Evolutionary conservation across 2,888 invertebrate species (phyloP).

Genomic region (Stenotaenia linearis): DNA sequence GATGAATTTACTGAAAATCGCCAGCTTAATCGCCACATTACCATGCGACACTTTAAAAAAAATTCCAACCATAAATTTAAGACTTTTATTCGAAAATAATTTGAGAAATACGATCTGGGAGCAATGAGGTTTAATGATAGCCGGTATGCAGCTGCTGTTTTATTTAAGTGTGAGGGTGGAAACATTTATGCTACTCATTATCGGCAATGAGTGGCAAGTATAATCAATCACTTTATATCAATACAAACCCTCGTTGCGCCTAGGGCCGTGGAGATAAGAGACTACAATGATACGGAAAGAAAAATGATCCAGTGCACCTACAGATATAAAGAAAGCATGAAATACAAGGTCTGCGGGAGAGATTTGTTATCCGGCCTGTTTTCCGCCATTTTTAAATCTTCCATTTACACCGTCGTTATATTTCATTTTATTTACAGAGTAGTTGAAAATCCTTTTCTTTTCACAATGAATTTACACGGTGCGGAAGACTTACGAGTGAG

Average conservation of each 20-base stretch:
- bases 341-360: background rate
- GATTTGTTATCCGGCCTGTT: background rate
- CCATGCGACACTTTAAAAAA: too few relatives aligned
- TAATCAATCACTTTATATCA: background rate
- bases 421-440: background rate
- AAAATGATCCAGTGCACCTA: background rate
- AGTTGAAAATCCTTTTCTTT: too few relatives aligned
- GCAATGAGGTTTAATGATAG: background rate
- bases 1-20: too few relatives aligned
- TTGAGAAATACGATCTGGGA: background rate
- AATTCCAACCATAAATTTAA: too few relatives aligned
- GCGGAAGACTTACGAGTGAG: background rate
- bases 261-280: background rate
- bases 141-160: background rate
- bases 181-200: background rate
- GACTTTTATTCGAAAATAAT: too few relatives aligned
- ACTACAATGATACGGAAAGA: background rate
- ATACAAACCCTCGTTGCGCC: background rate
- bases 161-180: background rate
- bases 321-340: background rate
- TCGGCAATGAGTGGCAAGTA: background rate
- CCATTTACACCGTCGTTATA: background rate
- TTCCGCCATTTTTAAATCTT: background rate
- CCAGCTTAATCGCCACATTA: too few relatives aligned
- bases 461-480: background rate